A percentile compares a stretch with the other conserved stretches of the same genome.
Evolutionary conservation across 2,113 vertebrate species (phyloP).

Genomic region (Percopsis transmontana): DNA sequence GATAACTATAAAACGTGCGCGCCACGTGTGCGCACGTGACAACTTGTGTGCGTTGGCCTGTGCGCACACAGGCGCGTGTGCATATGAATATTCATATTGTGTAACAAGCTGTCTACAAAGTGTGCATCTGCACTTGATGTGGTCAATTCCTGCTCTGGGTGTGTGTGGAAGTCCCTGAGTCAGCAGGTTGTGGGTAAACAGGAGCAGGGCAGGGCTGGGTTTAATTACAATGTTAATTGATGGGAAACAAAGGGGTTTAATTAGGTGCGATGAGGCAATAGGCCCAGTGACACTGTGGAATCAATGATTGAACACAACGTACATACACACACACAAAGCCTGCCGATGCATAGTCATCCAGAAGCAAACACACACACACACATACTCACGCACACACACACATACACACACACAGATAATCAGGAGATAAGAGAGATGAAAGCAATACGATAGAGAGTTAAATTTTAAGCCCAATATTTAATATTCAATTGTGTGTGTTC

Average conservation of each 20-base stretch:
- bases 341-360: constrained; percentile 56
- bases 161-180: constrained; percentile 60
- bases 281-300: constrained; percentile 89
- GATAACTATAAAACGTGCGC: too few relatives aligned
- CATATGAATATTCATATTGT: too few relatives aligned
- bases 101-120: too few relatives aligned
- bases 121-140: constrained; percentile 28
- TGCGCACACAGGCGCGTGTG: not conserved
- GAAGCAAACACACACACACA: constrained; percentile 28
- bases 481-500: constrained; percentile 38
- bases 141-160: constrained; percentile 44
- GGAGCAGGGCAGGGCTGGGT: constrained; percentile 75
- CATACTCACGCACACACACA: constrained; percentile 20
- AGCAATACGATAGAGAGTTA: constrained; percentile 50
- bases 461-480: constrained; percentile 47
- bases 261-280: constrained; percentile 92
- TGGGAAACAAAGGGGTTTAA: constrained; percentile 92
- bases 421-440: constrained; percentile 23
- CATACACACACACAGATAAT: constrained; percentile 11
- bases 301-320: constrained; percentile 83
- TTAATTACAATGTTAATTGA: constrained; percentile 97
- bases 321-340: constrained; percentile 63
- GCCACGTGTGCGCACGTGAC: too few relatives aligned
- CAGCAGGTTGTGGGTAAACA: constrained; percentile 74
- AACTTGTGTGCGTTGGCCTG: not conserved